Evolutionary conservation across 37 sponge, comb jelly and placozoan genomes (phyloP).

Genomic region (Agelas oroides): DNA sequence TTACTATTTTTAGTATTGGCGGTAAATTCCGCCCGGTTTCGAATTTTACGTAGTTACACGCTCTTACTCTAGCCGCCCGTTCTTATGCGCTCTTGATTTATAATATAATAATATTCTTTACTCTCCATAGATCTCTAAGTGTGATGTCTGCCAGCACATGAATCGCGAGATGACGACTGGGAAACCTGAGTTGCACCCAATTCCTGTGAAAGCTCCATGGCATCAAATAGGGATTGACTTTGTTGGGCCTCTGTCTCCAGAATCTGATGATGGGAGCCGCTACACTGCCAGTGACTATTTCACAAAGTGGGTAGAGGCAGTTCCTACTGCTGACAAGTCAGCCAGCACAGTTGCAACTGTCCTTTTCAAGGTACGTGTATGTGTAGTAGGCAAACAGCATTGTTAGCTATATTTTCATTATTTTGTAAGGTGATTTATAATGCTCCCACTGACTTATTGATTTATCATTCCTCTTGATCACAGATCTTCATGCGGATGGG

Average conservation of each 20-base stretch:
- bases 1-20: too few species aligned
- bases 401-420: too few species aligned
- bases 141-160: constrained; percentile 66
- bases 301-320: constrained; percentile 71
- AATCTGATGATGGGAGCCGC: constrained; percentile 24
- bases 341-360: constrained; percentile 49
- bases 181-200: constrained; percentile 53
- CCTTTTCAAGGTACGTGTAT: constrained; percentile 60
- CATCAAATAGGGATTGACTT: constrained; percentile 78
- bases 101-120: not conserved
- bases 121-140: constrained; percentile 33
- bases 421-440: too few species aligned
- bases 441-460: too few species aligned
- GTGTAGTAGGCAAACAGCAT: too few species aligned
- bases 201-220: constrained; percentile 65
- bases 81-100: too few species aligned
- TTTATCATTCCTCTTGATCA: too few species aligned
- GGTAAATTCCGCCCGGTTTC: too few species aligned
- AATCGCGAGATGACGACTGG: constrained; percentile 58
- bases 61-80: too few species aligned
- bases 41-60: too few species aligned
- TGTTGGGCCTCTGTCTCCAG: constrained; percentile 51
- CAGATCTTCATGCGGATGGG: constrained; percentile 80
- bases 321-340: constrained; percentile 46
- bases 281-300: constrained; percentile 79